Conservation (phyloP, 2,888 invertebrate species). For the Ypsolopha sequella region DNA sequence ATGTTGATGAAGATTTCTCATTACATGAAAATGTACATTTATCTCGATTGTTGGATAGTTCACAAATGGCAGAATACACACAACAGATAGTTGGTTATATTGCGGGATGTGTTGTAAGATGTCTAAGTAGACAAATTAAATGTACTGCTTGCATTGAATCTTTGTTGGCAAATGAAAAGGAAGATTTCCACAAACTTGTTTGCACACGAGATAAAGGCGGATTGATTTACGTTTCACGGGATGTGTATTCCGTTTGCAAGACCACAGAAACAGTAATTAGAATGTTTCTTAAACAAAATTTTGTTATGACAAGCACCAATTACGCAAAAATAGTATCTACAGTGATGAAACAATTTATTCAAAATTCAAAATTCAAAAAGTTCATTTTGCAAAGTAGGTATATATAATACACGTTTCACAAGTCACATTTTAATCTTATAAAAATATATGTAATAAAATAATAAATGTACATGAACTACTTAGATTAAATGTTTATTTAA, state of each 20-base stretch:
- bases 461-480: too few species aligned
- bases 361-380: too few species aligned
- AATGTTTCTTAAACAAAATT: neutral
- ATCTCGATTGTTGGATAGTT: neutral
- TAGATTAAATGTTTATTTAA: too few species aligned
- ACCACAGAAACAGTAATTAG: neutral
- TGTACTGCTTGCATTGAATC: neutral
- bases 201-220: conserved; percentile 1
- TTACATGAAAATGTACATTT: neutral
- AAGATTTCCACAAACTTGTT: conserved; percentile 1
- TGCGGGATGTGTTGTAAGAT: neutral
- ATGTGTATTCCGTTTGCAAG: neutral
- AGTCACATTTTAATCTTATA: too few species aligned
- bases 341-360: neutral
- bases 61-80: conserved; percentile 1
- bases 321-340: neutral
- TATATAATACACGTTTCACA: too few species aligned
- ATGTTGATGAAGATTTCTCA: neutral
- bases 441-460: too few species aligned
- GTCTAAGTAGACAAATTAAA: neutral
- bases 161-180: conserved; percentile 1
- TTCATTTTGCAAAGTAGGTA: too few species aligned
- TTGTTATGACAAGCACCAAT: neutral
- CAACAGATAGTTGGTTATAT: conserved; percentile 3
- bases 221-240: neutral